Evolutionary conservation across 1,140 invertebrate genomes (phyloP).

Genomic region (Musca vetustissima): DNA sequence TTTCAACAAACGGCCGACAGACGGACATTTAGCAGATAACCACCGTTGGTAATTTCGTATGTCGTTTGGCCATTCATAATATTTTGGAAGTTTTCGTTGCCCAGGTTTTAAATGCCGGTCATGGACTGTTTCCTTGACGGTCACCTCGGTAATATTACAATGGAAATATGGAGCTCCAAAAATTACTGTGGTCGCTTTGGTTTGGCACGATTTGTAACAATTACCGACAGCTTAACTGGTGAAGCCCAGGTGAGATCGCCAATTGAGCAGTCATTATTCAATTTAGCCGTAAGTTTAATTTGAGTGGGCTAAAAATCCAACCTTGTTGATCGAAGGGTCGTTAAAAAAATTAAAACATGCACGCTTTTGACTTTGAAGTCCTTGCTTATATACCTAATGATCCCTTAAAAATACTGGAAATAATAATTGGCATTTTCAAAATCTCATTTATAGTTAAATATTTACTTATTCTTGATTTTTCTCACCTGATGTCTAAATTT

Average conservation of each 20-base stretch:
- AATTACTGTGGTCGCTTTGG: constrained; percentile 48
- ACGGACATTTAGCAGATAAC: constrained; percentile 59
- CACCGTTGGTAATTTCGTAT: constrained; percentile 50
- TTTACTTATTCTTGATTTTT: constrained; percentile 8
- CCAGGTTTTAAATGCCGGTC: constrained; percentile 11
- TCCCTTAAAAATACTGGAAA: too few relatives aligned
- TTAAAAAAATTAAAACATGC: too few relatives aligned
- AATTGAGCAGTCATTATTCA: constrained; percentile 54
- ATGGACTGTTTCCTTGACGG: constrained; percentile 42
- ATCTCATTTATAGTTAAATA: too few relatives aligned
- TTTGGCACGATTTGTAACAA: constrained; percentile 53
- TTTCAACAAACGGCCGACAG: too few relatives aligned
- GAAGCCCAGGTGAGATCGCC: constrained; percentile 52
- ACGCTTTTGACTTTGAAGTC: too few relatives aligned
- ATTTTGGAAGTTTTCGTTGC: constrained; percentile 35
- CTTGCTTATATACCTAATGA: too few relatives aligned
- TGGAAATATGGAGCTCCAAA: constrained; percentile 52
- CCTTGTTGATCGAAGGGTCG: too few relatives aligned
- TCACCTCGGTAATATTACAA: constrained; percentile 49
- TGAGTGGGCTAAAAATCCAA: constrained; percentile 65
- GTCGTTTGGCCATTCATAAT: constrained; percentile 45
- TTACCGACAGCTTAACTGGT: constrained; percentile 49
- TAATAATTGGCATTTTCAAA: too few relatives aligned
- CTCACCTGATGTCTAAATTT: constrained; percentile 78
- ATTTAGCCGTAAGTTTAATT: constrained; percentile 57